Conservation (phyloP, 2,797 vertebrate species). For the Poecilia gillii region DNA sequence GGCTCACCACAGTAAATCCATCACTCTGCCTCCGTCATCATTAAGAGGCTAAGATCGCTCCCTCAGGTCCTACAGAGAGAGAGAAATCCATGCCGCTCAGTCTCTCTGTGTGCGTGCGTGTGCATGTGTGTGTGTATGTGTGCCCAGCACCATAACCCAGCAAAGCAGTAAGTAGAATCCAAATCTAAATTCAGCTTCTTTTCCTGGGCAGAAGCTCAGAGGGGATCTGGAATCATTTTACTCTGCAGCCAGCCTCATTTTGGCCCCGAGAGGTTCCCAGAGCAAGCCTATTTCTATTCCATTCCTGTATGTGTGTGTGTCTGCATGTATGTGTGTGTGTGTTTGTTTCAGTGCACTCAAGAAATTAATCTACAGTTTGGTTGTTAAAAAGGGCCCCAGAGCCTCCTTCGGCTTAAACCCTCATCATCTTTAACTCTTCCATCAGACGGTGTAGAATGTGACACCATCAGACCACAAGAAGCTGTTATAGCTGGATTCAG, state of each 20-base stretch:
- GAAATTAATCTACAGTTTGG: conserved; percentile 40
- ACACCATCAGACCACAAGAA: neutral
- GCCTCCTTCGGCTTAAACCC: conserved; percentile 34
- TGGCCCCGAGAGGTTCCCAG: conserved; percentile 41
- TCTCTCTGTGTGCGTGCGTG: conserved; percentile 10
- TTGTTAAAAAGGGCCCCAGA: conserved; percentile 43
- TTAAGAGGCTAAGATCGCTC: conserved; percentile 45
- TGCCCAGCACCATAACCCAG: conserved; percentile 19
- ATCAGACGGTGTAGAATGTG: neutral
- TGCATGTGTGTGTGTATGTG: neutral
- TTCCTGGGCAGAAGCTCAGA: conserved; percentile 29
- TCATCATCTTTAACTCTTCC: conserved; percentile 12
- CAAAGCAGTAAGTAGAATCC: conserved; percentile 13
- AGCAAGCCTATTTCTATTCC: conserved; percentile 41
- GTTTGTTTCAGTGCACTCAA: neutral
- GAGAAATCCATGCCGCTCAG: conserved; percentile 30
- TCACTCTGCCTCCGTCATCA: conserved; percentile 34
- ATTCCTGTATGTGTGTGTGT: conserved; percentile 9
- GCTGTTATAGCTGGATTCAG: neutral
- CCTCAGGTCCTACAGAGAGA: conserved; percentile 22
- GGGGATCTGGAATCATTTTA: conserved; percentile 51
- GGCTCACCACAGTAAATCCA: conserved; percentile 35
- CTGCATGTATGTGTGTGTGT: conserved; percentile 9
- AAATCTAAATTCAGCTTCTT: conserved; percentile 31
- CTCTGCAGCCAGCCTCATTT: conserved; percentile 36